These are phyloP conservation scores for Choloepus hoffmanni DNA, from an alignment of 2,113 vertebrate genomes.

Conservation along the genomic window DNA sequence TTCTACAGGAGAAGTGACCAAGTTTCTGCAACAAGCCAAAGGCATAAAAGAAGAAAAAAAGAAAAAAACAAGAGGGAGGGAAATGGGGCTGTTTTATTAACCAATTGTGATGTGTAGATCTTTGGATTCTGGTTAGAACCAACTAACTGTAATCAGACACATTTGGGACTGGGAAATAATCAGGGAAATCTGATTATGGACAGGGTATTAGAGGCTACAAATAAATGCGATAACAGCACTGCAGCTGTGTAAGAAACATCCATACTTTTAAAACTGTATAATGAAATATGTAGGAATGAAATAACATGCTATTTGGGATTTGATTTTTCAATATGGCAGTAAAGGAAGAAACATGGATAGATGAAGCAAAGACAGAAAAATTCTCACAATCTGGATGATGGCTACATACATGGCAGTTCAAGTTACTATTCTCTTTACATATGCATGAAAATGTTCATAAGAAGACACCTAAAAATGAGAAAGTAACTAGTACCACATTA, in stretches of 20 bases:
- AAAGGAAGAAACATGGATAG: slow-evolving; percentile 1
- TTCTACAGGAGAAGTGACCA: background rate
- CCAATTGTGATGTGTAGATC: background rate
- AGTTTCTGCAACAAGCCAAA: background rate
- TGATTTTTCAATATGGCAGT: slow-evolving; percentile 29
- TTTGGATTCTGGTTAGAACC: slow-evolving; percentile 34
- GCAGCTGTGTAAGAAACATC: background rate
- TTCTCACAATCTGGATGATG: background rate
- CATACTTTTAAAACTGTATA: slow-evolving; percentile 25
- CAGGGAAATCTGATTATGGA: background rate
- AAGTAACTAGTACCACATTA: slow-evolving; percentile 1
- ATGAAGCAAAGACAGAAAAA: slow-evolving; percentile 52
- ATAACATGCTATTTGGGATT: background rate
- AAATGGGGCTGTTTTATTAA: slow-evolving; percentile 21
- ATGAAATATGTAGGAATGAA: background rate
- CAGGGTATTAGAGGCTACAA: background rate
- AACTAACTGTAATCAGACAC: slow-evolving; percentile 42
- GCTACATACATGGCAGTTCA: background rate
- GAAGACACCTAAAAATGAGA: slow-evolving; percentile 58
- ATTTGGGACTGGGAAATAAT: slow-evolving; percentile 22
- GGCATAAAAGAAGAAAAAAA: background rate
- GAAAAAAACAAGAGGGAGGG: slow-evolving; percentile 7
- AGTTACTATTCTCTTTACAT: background rate
- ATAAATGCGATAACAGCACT: slow-evolving; percentile 22
- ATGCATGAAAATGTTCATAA: background rate